Conservation (phyloP, 2,113 vertebrate species). For the Rafetus swinhoei region DNA sequence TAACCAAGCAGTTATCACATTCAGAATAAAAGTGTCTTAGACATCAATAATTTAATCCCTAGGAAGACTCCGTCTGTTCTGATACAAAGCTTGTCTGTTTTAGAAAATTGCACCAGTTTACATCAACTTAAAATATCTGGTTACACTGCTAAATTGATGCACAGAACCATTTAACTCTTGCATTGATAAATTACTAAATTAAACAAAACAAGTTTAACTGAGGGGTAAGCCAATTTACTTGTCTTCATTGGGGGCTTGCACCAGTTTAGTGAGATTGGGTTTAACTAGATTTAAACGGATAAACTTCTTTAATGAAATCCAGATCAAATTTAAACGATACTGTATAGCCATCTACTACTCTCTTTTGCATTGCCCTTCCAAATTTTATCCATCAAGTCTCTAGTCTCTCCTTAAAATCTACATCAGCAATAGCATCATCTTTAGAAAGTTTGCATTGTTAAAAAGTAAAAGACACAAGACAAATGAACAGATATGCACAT, state of each 20-base stretch:
- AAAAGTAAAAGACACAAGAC: neutral
- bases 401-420: neutral
- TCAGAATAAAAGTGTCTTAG: neutral
- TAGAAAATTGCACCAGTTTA: neutral
- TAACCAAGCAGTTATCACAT: neutral
- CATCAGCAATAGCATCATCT: neutral
- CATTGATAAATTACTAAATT: neutral
- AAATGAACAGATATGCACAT: accelerated
- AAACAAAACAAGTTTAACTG: neutral
- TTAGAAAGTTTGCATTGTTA: neutral
- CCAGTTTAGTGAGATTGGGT: neutral
- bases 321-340: neutral
- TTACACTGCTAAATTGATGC: neutral
- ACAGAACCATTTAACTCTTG: neutral
- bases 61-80: neutral
- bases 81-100: neutral
- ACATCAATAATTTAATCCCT: neutral
- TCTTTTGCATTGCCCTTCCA: neutral
- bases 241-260: neutral
- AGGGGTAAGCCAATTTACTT: neutral
- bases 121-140: neutral
- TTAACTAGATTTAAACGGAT: neutral
- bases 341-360: neutral
- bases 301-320: neutral
- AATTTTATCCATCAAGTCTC: neutral